Conservation (phyloP, 2,888 invertebrate genomes). For the Lasius fuliginosus region DNA sequence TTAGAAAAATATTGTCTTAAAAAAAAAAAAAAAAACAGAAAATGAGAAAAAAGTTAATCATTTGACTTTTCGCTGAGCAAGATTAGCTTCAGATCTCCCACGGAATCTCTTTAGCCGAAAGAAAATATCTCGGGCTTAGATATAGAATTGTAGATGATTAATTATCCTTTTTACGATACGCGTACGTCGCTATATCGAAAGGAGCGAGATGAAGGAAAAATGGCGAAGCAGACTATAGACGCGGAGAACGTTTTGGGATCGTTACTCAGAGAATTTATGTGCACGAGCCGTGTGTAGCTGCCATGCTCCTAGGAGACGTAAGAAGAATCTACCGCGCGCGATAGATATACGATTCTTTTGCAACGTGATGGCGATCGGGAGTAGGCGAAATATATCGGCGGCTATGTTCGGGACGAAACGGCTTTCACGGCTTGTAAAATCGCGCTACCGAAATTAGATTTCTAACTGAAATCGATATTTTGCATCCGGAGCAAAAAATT, state of each 20-base stretch:
- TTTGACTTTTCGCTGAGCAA: not conserved
- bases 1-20: not conserved
- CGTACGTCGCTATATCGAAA: constrained; percentile 1
- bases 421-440: constrained; percentile 29
- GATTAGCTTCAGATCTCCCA: not conserved
- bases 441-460: constrained; percentile 43
- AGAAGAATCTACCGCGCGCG: constrained; percentile 13
- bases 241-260: constrained; percentile 19
- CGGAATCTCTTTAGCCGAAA: not conserved
- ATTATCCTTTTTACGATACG: constrained; percentile 1
- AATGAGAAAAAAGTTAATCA: not conserved
- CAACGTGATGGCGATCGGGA: not conserved
- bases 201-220: constrained; percentile 27
- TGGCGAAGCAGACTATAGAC: not conserved
- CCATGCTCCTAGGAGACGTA: not conserved
- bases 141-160: constrained; percentile 17
- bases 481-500: constrained; percentile 25
- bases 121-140: not conserved
- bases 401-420: not conserved
- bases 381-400: constrained; percentile 9
- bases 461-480: constrained; percentile 37
- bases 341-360: constrained; percentile 33
- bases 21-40: not conserved
- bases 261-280: constrained; percentile 45
- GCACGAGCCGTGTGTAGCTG: constrained; percentile 27